Evolutionary conservation across 2,797 vertebrate species (phyloP).

Genomic region (Hapalemur alaotrensis): DNA sequence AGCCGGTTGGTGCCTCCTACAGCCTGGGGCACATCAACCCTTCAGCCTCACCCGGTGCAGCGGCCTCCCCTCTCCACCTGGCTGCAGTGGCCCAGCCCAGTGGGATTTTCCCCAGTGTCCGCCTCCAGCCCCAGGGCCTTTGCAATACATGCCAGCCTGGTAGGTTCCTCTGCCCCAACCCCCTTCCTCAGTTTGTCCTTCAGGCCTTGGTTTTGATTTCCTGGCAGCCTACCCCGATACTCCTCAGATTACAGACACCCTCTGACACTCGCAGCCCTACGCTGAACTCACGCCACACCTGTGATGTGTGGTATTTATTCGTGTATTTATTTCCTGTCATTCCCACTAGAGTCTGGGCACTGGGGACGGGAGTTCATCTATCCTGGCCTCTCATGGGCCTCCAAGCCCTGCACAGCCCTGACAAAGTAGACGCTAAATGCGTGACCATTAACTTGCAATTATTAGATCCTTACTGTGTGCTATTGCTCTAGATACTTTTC

Average conservation of each 20-base stretch:
- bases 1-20: background rate
- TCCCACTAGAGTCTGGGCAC: background rate
- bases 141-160: background rate
- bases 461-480: background rate
- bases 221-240: background rate
- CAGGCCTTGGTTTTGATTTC: background rate
- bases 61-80: background rate
- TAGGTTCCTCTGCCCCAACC: no score
- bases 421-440: background rate
- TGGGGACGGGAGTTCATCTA: background rate
- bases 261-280: background rate
- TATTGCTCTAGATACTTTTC: background rate
- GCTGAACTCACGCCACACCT: background rate
- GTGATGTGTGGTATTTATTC: no score
- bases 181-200: background rate
- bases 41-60: no score
- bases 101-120: background rate
- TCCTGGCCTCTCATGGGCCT: background rate
- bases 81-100: background rate
- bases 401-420: background rate
- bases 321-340: background rate
- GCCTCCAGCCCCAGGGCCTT: background rate
- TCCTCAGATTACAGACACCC: background rate
- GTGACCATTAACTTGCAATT: fast-evolving
- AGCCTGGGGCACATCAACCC: background rate